Conservation (phyloP, 2,797 vertebrate species). For the Loris lydekkerianus region DNA sequence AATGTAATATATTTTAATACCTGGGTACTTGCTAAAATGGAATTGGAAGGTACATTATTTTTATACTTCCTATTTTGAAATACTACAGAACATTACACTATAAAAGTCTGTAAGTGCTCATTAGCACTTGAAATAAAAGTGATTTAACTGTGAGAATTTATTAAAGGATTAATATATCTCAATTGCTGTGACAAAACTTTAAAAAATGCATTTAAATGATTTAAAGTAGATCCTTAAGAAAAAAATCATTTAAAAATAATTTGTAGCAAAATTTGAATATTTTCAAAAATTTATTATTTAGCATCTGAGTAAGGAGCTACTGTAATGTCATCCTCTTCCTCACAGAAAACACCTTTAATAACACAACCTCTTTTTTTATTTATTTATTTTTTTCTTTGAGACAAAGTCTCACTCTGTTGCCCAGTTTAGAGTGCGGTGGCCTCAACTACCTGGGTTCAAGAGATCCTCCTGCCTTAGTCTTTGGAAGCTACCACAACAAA, state of each 20-base stretch:
- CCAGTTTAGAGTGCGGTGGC: too few relatives aligned
- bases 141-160: conserved; percentile 38
- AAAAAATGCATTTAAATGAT: conserved; percentile 25
- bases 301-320: not conserved
- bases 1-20: conserved; percentile 54
- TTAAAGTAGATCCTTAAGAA: conserved; percentile 10
- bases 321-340: not conserved
- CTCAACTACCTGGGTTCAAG: too few relatives aligned
- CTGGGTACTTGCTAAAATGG: not conserved
- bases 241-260: not conserved
- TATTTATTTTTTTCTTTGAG: too few relatives aligned
- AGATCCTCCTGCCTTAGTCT: too few relatives aligned
- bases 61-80: conserved; percentile 55
- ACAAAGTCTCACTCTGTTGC: too few relatives aligned
- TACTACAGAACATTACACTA: not conserved
- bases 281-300: not conserved
- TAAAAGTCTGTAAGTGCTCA: not conserved
- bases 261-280: not conserved
- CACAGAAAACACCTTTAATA: not conserved
- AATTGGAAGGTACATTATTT: not conserved
- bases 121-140: not conserved
- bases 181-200: not conserved
- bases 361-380: too few relatives aligned
- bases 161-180: conserved; percentile 20
- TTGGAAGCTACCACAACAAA: too few relatives aligned